phyloP scores from a whole-genome alignment of 2,113 vertebrate species.

The Tenrec ecaudatus region DNA sequence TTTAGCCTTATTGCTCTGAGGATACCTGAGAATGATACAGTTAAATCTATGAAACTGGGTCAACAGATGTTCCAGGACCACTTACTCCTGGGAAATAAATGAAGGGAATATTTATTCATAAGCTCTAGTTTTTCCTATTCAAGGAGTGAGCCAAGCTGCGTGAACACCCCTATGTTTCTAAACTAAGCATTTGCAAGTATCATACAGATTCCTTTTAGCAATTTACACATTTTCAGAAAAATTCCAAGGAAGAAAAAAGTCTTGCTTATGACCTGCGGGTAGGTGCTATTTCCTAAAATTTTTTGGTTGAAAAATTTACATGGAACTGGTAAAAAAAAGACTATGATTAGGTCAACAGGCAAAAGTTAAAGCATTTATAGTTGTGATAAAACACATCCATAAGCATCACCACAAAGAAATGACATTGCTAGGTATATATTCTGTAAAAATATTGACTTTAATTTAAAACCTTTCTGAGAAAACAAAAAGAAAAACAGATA shows the following conservation, averaged over 20 bases:
- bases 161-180: background rate
- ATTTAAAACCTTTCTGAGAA: too few species aligned
- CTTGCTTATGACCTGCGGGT: background rate
- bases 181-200: background rate
- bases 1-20: background rate
- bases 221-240: background rate
- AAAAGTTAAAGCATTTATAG: background rate
- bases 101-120: background rate
- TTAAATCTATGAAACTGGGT: background rate
- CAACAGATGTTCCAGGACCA: background rate
- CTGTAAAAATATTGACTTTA: too few species aligned
- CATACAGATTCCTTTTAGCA: background rate
- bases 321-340: background rate
- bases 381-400: too few species aligned
- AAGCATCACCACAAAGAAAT: too few species aligned
- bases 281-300: background rate
- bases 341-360: fast-evolving
- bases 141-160: background rate
- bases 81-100: background rate
- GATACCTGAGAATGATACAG: background rate
- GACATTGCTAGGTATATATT: too few species aligned
- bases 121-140: background rate
- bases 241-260: background rate
- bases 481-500: too few species aligned
- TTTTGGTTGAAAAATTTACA: background rate